Evolutionary conservation across 1,140 invertebrate species (phyloP), one percentile per base, ranked within the genome.

Genomic region (Trachymyrmex septentrionalis): DNA sequence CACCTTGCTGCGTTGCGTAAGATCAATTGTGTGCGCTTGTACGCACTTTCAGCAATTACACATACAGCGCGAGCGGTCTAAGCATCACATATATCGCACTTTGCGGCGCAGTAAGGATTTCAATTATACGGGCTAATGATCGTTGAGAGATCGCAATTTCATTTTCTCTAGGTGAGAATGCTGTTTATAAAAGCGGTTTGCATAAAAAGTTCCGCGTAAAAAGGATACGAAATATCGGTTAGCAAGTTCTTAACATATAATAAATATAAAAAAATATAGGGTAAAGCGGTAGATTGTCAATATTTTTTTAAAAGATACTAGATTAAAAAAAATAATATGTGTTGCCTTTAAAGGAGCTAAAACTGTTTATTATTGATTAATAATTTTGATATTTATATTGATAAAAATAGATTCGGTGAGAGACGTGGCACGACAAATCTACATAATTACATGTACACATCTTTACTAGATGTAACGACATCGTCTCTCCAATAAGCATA

Each of bases 101-200:
- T 61, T 21, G 24, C 24, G 57, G 38, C 75, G 69, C 44, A 71
- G 30, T 57, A 87, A 87, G 78, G 85, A 73, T 80, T 90, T 89
- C 64, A 59, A 88, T 82, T 72, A 75, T 82, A 77, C 64, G 55
- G 48, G 50, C 72, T 80, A 78, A 89, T 86, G 53, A 76, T 86
- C 77, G 64, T 75, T 53, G 72, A 85, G 50, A 64, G n/a, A 64
- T 67, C 14, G 61, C 55, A 21, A 86, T 71, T 87, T 59, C 38
- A 71, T 87, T 71, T 73, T 57, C 59, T 21, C 38, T 12, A 27
- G 14, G 14, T 38, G 50, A 19, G 6, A 30, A 16, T 59, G 3
- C 19, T 34, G 12, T 30, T 21, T 50, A 34, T 14, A 50, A 80
- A 30, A 67, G 1, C 6, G 5, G 0, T 59, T 16, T 30, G 21